Base-by-base conservation (phyloP, 2,113 vertebrate genomes). In the Sander lucioperca region DNA sequence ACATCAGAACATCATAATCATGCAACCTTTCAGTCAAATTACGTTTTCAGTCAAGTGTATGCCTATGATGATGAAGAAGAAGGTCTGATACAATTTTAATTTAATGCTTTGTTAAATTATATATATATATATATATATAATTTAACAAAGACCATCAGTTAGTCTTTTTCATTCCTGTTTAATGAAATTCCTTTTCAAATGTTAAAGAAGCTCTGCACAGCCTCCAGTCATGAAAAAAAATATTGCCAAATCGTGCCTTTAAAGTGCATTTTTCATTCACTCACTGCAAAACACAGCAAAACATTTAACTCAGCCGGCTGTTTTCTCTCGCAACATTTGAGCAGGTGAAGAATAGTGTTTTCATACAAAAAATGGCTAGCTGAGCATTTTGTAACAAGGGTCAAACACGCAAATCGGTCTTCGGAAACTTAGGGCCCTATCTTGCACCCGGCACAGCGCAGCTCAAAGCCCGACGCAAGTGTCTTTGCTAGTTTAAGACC, bases 361-460 rank as follows among this genome's bases (percentile, higher is more conserved):
- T 23, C n/a, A 23, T 23, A 16, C 8, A 33, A 71, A 36, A 51
- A 59, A 8, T 6, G 7, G 1, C 15, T 39, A n/a, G 23, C 58
- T 50, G 10, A 25, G 45, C 21, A 19, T 51, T 83, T 25, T 45
- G 33, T 43, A 71, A 61, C 61, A 48, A 54, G 25, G 71, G 27
- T 70, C 58, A 69, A 62, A 82, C 51, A 19, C 2, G 19, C n/a
- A 64, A 5, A 0, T 23, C 2, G 0, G 30, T 16, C 8, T 3
- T 43, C 4, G 9, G 6, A 33, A 63, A 67, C 36, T n/a, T 57
- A 36, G 36, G 36, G 36, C 1, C 36, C 36, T 36, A 9, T 2
- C 36, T 39, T 39, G 8, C 8, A 39, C 8, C 36, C 7, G 7
- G 36, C 36, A 1, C 33, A 5, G 33, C 1, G 6, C 33, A 5